Conservation (phyloP, 2,888 invertebrate species). For the Julus scanicus region DNA sequence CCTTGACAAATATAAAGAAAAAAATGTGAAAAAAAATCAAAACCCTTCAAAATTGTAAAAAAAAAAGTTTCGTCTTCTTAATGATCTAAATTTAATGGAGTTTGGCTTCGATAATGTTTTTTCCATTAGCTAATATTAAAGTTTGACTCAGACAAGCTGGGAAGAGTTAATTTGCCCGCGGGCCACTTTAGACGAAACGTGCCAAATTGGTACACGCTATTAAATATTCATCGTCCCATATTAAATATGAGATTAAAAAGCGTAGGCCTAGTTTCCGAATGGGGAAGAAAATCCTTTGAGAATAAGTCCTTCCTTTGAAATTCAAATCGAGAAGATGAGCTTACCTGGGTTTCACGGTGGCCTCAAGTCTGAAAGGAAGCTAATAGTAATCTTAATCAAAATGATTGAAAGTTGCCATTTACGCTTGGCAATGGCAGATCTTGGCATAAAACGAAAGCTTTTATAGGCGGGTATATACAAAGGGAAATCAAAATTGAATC, state of each 20-base stretch:
- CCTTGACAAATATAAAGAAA: too few species aligned
- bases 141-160: too few species aligned
- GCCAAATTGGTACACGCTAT: too few species aligned
- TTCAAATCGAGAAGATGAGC: conserved; percentile 31
- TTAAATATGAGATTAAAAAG: neutral
- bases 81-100: too few species aligned
- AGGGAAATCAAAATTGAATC: conserved; percentile 32
- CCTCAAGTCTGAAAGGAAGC: neutral
- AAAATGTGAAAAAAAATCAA: too few species aligned
- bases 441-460: neutral
- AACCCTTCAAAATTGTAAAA: too few species aligned
- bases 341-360: neutral
- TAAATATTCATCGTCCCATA: neutral
- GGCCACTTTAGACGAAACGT: too few species aligned
- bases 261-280: neutral
- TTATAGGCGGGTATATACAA: conserved; percentile 5
- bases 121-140: too few species aligned
- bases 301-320: conserved; percentile 1
- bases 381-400: conserved; percentile 30
- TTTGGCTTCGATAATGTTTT: too few species aligned
- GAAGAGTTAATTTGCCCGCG: too few species aligned
- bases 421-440: neutral
- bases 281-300: neutral
- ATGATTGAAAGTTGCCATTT: conserved; percentile 39
- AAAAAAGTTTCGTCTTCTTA: too few species aligned